Base-by-base conservation (phyloP, 2,113 vertebrate genomes). In the Carassius gibelio region DNA sequence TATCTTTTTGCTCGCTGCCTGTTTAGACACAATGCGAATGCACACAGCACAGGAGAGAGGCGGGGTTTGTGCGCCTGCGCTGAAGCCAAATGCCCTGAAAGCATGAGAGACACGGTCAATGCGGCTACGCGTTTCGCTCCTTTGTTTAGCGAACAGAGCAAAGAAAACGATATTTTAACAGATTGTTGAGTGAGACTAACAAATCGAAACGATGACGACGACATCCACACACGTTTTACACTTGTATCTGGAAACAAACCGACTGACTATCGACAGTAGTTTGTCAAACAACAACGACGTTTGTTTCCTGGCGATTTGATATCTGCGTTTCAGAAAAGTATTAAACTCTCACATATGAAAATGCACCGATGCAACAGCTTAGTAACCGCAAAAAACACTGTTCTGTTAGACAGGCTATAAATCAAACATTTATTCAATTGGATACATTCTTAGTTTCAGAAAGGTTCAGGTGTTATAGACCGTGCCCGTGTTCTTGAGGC, bases 21-120 rank as follows among this genome's bases (percentile, higher is more conserved):
- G 85, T 66, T 86, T 71, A 87, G 85, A 88, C 90, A 92, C 91
- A 92, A 90, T 91, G 90, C 90, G 87, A 88, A 90, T 86, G 86
- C 80, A 82, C 88, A 87, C 90, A 88, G 87, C 76, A 80, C 83
- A 85, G 91, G 87, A 88, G 72, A 79, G 83, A 87, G 88, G 86
- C 84, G 81, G 84, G 88, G 86, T 55, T 79, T 75, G 57, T 69
- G 89, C 91, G 91, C 91, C 84, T 91, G 90, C 90, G 90, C 90
- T 57, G 61, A 89, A 26, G 78, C 80, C 72, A 86, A 84, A 80
- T 90, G 88, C 89, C 85, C 88, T 87, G 85, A 75, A 88, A 87
- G 84, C 86, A 82, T 34, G 86, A 88, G 68, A 57, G 71, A 83
- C 69, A 81, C 68, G 34, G 79, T 75, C 59, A 45, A 74, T 80